Conservation (phyloP, 2,888 invertebrate genomes). For the Eupithecia abbreviata region DNA sequence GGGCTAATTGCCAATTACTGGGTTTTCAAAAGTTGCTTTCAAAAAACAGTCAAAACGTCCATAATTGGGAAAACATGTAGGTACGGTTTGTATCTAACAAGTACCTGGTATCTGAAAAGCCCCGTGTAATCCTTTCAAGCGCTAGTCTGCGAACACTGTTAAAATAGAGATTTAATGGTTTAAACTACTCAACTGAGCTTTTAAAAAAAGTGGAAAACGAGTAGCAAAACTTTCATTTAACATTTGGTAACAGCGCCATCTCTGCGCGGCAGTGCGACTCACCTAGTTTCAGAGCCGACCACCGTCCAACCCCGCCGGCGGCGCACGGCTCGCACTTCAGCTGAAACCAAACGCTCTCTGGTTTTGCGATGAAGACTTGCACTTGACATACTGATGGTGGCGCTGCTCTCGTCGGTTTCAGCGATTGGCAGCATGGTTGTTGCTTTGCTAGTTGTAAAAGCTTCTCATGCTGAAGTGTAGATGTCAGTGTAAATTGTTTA, state of each 20-base stretch:
- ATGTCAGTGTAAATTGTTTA: slow-evolving; percentile 53
- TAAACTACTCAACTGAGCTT: background rate
- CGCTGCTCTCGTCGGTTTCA: slow-evolving; percentile 76
- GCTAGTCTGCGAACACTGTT: background rate
- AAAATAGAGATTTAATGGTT: background rate
- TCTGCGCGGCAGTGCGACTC: slow-evolving; percentile 58
- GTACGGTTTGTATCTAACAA: background rate
- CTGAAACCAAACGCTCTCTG: slow-evolving; percentile 74
- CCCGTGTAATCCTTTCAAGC: background rate
- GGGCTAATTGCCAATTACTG: slow-evolving; percentile 65
- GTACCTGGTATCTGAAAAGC: slow-evolving; percentile 3
- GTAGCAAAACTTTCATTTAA: background rate
- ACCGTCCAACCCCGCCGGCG: slow-evolving; percentile 90
- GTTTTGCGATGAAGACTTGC: slow-evolving; percentile 69
- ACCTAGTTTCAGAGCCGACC: slow-evolving; percentile 90
- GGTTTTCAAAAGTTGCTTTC: slow-evolving; percentile 47
- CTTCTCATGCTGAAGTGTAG: slow-evolving; percentile 47
- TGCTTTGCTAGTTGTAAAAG: slow-evolving; percentile 39
- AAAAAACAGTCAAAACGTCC: slow-evolving; percentile 46
- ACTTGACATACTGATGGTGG: slow-evolving; percentile 55
- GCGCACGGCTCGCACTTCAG: slow-evolving; percentile 79
- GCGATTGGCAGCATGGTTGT: slow-evolving; percentile 73
- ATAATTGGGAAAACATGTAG: slow-evolving; percentile 19
- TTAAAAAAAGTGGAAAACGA: background rate
- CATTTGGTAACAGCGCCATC: slow-evolving; percentile 61